Conservation (phyloP, 1,140 invertebrate genomes). For the Trachymyrmex septentrionalis region DNA sequence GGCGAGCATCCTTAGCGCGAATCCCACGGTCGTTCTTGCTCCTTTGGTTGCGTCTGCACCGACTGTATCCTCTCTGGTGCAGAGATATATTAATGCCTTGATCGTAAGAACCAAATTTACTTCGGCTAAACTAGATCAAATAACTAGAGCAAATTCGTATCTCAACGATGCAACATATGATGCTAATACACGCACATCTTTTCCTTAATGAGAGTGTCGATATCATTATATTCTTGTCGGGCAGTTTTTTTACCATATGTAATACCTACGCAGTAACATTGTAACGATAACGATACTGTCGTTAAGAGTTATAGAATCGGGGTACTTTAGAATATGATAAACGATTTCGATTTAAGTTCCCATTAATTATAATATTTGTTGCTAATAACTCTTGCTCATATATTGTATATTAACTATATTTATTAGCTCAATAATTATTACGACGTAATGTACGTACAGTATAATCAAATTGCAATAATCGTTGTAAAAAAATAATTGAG, state of each 20-base stretch:
- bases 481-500: neutral
- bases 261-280: too few species aligned
- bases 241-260: too few species aligned
- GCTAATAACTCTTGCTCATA: neutral
- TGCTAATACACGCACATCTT: neutral
- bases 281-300: too few species aligned
- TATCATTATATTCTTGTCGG: too few species aligned
- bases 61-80: neutral
- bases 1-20: slow-evolving; percentile 62
- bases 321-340: neutral
- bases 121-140: neutral
- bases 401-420: neutral
- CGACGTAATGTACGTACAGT: neutral
- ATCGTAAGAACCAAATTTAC: slow-evolving; percentile 34
- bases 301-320: too few species aligned
- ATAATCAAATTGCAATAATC: neutral
- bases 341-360: neutral
- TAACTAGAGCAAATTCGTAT: slow-evolving; percentile 25
- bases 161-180: neutral
- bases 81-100: slow-evolving; percentile 15
- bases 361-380: neutral
- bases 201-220: too few species aligned
- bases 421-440: neutral
- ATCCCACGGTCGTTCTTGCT: slow-evolving; percentile 66
- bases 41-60: slow-evolving; percentile 38